phyloP scores from a whole-genome alignment of 2,113 vertebrate genomes.

The Apodemus sylvaticus region DNA sequence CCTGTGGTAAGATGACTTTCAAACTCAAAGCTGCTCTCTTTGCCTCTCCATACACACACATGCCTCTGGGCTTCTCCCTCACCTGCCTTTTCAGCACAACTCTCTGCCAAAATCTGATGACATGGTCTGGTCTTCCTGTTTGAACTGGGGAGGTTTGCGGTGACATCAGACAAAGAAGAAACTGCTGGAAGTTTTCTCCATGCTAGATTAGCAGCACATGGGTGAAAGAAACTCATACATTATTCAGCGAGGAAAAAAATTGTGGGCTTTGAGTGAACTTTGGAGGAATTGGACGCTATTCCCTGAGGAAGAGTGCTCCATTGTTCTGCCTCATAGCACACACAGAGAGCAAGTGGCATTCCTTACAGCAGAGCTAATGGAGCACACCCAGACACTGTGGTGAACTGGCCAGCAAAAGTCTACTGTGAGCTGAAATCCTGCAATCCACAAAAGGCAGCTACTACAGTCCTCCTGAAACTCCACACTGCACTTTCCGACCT shows the following conservation, averaged over 20 bases:
- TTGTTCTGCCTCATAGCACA: constrained; percentile 69
- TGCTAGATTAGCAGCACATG: constrained; percentile 68
- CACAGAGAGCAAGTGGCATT: constrained; percentile 66
- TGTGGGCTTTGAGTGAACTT: constrained; percentile 77
- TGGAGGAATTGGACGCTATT: constrained; percentile 69
- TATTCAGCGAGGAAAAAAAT: constrained; percentile 78
- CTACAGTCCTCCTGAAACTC: neutral
- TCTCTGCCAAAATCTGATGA: neutral
- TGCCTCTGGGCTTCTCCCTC: neutral
- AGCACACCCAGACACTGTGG: neutral
- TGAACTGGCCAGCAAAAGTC: neutral
- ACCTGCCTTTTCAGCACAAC: constrained; percentile 11
- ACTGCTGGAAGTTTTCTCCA: constrained; percentile 44
- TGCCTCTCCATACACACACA: fast-evolving
- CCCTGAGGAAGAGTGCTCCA: constrained; percentile 60
- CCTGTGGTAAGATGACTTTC: neutral
- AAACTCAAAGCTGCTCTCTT: too few relatives aligned
- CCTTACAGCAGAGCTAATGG: constrained; percentile 68
- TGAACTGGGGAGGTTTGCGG: constrained; percentile 13
- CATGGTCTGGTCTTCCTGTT: neutral
- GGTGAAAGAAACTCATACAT: constrained; percentile 70
- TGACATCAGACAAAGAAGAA: constrained; percentile 58
- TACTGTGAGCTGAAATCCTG: neutral
- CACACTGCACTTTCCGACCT: neutral
- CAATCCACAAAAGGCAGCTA: neutral